These are phyloP conservation scores for Mionectes macconnelli DNA, from an alignment of 2,113 vertebrate genomes.

Conservation along the genomic window DNA sequence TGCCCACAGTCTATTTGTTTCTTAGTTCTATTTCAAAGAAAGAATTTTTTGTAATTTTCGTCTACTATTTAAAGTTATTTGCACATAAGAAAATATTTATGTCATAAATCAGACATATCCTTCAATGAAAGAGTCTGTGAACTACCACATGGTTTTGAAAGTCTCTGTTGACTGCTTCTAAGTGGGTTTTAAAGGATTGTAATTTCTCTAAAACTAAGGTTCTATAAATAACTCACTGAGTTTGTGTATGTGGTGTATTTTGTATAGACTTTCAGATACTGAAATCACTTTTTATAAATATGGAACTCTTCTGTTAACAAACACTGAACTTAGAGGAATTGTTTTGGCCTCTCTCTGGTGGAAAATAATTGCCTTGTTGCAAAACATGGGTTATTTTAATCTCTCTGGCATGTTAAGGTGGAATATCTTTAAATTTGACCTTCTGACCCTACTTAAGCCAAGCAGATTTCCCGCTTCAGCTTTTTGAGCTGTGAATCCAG, in stretches of 20 bases:
- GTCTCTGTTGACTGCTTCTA: neutral
- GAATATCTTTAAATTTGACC: neutral
- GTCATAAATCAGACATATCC: neutral
- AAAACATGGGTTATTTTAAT: neutral
- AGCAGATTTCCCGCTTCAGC: fast-evolving
- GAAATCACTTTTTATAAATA: neutral
- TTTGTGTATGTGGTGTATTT: neutral
- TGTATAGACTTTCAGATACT: neutral
- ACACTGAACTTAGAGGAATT: neutral
- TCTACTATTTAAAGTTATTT: neutral
- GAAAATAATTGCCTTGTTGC: neutral
- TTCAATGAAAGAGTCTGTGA: neutral
- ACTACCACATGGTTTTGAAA: neutral
- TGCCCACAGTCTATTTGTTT: neutral
- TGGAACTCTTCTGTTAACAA: neutral
- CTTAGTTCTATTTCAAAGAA: neutral
- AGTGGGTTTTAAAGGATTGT: neutral
- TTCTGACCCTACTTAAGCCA: neutral
- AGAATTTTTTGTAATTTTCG: neutral
- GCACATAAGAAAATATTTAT: neutral
- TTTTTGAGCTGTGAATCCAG: neutral
- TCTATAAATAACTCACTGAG: neutral
- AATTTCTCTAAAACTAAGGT: neutral
- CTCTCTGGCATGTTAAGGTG: neutral
- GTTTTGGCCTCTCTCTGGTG: neutral